Evolutionary conservation across 1,140 invertebrate genomes (phyloP).

Genomic region (Arion vulgaris): DNA sequence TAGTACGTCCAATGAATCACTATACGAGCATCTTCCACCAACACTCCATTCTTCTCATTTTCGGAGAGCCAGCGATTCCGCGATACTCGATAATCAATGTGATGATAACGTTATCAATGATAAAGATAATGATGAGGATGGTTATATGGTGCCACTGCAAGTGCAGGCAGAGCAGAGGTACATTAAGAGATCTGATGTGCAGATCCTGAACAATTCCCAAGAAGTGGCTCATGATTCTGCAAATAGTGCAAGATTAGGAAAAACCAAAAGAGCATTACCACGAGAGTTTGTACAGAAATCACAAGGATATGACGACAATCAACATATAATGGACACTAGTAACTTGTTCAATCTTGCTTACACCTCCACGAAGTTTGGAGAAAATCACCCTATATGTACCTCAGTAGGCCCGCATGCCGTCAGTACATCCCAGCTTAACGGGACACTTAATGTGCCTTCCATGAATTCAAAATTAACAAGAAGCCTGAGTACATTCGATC

Average conservation of each 20-base stretch:
- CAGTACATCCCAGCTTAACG: constrained; percentile 49
- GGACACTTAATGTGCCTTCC: constrained; percentile 28
- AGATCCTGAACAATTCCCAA: constrained; percentile 52
- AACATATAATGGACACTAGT: constrained; percentile 45
- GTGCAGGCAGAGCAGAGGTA: constrained; percentile 43
- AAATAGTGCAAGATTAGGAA: constrained; percentile 32
- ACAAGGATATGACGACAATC: constrained; percentile 30
- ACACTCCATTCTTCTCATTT: constrained; percentile 54
- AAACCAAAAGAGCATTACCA: constrained; percentile 46
- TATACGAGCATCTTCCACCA: constrained; percentile 66
- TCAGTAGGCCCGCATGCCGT: constrained; percentile 9
- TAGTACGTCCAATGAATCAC: constrained; percentile 51
- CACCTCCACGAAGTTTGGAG: constrained; percentile 10
- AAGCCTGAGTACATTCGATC: not conserved
- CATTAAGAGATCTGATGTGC: constrained; percentile 41
- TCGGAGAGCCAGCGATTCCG: constrained; percentile 22
- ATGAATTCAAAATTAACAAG: constrained; percentile 29
- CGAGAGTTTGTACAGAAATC: constrained; percentile 20
- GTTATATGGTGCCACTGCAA: constrained; percentile 62
- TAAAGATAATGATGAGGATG: constrained; percentile 57
- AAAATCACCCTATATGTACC: not conserved
- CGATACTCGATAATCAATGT: not conserved
- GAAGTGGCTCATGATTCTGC: constrained; percentile 46
- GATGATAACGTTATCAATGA: constrained; percentile 29
- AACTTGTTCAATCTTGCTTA: constrained; percentile 52